A percentile compares a stretch with the other conserved stretches of the same genome.
These are phyloP conservation scores for Catotricha subobsoleta DNA, from an alignment of 2,888 invertebrate species.

Conservation along the genomic window DNA sequence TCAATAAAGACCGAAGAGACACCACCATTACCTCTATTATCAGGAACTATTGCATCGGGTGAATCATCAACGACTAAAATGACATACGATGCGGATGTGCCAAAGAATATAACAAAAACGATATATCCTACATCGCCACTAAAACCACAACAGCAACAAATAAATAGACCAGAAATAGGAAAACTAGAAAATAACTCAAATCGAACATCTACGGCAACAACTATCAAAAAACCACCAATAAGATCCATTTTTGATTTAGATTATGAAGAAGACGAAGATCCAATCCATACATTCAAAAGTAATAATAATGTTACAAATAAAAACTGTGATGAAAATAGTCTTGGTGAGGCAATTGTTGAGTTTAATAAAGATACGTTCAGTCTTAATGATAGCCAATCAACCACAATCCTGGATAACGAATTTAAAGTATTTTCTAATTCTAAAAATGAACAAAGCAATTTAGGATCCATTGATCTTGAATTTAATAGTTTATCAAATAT, in stretches of 20 bases:
- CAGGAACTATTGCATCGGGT: neutral
- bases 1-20: neutral
- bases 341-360: too few relatives aligned
- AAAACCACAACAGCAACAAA: neutral
- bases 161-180: neutral
- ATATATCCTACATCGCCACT: neutral
- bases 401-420: too few relatives aligned
- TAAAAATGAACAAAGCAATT: too few relatives aligned
- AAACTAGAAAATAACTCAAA: neutral
- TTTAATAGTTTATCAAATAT: too few relatives aligned
- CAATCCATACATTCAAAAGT: conserved; percentile 17
- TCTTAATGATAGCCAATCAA: too few relatives aligned
- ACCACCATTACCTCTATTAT: neutral
- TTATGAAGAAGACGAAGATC: conserved; percentile 27
- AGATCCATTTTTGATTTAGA: conserved; percentile 30
- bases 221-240: conserved; percentile 16
- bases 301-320: conserved; percentile 1
- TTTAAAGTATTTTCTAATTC: too few relatives aligned
- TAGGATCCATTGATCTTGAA: too few relatives aligned
- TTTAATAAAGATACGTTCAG: too few relatives aligned
- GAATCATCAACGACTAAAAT: too few relatives aligned
- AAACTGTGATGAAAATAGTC: too few relatives aligned
- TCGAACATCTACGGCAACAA: neutral
- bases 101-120: neutral
- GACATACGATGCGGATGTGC: neutral